Conservation (phyloP, 2,113 vertebrate genomes). For the Puffinus mauretanicus region DNA sequence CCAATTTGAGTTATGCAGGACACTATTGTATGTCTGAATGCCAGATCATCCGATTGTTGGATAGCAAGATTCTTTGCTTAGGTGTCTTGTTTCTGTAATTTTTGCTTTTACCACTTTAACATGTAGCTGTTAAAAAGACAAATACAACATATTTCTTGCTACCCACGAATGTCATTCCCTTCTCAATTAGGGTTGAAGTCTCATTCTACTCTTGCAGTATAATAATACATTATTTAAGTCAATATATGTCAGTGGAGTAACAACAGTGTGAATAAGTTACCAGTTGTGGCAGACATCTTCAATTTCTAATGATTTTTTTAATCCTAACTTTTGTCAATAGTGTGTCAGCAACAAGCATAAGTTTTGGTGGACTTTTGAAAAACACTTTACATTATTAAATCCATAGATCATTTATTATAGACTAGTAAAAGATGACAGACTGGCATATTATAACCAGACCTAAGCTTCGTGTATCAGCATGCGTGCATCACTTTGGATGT, state of each 20-base stretch:
- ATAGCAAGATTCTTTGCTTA: neutral
- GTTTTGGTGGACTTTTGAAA: neutral
- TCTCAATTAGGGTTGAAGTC: neutral
- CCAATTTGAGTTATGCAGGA: neutral
- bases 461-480: neutral
- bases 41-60: neutral
- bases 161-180: neutral
- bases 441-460: neutral
- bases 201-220: neutral
- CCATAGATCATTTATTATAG: neutral
- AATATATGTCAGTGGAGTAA: neutral
- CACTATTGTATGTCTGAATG: neutral
- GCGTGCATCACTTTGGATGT: neutral
- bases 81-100: neutral
- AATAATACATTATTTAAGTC: neutral
- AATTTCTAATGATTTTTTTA: neutral
- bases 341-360: neutral
- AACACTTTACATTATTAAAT: neutral
- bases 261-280: neutral
- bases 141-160: neutral
- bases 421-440: neutral
- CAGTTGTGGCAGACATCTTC: neutral
- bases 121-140: neutral
- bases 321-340: neutral
- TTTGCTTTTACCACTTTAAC: neutral